Conservation (phyloP, 2,797 vertebrate genomes). For the Silurus lanzhouensis region DNA sequence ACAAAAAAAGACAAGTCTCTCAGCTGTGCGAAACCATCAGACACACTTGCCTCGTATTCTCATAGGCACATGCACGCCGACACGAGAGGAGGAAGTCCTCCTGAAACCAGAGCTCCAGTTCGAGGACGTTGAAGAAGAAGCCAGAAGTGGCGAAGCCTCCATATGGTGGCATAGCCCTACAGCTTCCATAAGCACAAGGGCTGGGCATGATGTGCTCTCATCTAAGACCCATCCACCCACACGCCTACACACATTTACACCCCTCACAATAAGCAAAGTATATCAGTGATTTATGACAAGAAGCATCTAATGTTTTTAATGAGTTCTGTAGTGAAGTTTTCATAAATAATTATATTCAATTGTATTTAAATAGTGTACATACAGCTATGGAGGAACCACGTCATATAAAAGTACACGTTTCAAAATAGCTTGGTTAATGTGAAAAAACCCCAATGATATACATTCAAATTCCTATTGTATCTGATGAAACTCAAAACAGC, state of each 20-base stretch:
- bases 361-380: neutral
- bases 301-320: neutral
- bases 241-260: slow-evolving; percentile 31
- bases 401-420: neutral
- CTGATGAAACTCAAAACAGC: neutral
- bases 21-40: slow-evolving; percentile 62
- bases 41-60: slow-evolving; percentile 44
- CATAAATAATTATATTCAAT: too few species aligned
- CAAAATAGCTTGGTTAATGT: neutral
- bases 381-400: neutral
- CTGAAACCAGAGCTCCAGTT: slow-evolving; percentile 72
- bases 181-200: slow-evolving; percentile 24
- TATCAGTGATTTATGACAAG: neutral
- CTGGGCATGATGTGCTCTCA: slow-evolving; percentile 20
- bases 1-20: slow-evolving; percentile 45
- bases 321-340: neutral
- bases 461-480: neutral
- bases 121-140: slow-evolving; percentile 68
- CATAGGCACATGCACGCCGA: slow-evolving; percentile 27
- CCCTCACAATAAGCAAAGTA: neutral
- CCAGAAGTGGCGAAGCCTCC: slow-evolving; percentile 57
- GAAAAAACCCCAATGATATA: too few species aligned
- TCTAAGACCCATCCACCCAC: slow-evolving; percentile 17
- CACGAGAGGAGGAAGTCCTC: slow-evolving; percentile 70
- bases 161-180: slow-evolving; percentile 45